Base-by-base conservation (phyloP, 2,113 vertebrate genomes). In the Triplophysa siluroides region DNA sequence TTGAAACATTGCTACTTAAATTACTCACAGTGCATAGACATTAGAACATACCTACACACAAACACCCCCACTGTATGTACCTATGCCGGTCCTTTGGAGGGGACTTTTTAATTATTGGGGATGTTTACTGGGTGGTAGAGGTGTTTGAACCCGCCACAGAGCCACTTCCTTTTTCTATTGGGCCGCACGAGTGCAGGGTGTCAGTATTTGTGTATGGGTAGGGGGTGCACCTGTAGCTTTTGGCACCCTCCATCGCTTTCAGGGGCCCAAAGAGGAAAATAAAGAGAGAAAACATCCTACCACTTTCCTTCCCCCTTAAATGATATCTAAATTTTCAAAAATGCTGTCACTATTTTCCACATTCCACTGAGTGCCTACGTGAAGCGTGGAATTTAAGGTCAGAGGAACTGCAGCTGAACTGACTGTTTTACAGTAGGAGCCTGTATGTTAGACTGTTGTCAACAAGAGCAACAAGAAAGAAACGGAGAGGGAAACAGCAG, bases 81-180 rank as follows among this genome's bases (percentile, higher is more conserved):
- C 50, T 52, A 4, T 52, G 50, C 13, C 18, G 14, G 43, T 47
- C 7, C 78, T 52, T 58, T 41, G 33, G 18, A 80, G 29, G 12
- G 64, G 58, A 71, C 19, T 13, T 43, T 64, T 50, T 62, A 12
- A 47, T 50, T 45, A 47, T 47, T 56, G 43, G 60, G 50, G 81
- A 21, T 63, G 11, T 41, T 67, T 78, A 63, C 58, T 58, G 64
- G 52, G 76, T 75, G 63, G 52, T 8, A 65, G 54, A 52, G 52
- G 43, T 61, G 38, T 56, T 68, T 79, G 64, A 18, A 78, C 74
- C 82, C 73, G 78, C 68, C 62, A 33, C 66, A 68, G 75, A 80
- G 58, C 45, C 54, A 74, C 81, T 83, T 86, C 78, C 85, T 84
- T 78, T 78, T 84, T 81, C 75, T 81, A 63, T 80, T 81, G 78